Evolutionary conservation across 2,888 invertebrate genomes (phyloP).

Genomic region (Sclerodermus sp.): DNA sequence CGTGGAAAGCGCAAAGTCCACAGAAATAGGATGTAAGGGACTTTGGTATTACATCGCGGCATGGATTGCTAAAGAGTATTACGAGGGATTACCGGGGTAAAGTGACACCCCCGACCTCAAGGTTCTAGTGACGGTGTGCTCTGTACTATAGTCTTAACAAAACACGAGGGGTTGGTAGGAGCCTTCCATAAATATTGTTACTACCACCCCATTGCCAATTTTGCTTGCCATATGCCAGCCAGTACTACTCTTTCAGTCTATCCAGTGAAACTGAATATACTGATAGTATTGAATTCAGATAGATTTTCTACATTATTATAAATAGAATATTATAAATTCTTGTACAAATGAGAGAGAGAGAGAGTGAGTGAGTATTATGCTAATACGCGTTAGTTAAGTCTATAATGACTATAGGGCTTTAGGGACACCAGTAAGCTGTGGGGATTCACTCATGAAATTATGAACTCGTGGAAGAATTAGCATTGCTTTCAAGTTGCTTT

Average conservation of each 20-base stretch:
- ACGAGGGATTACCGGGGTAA: constrained; percentile 51
- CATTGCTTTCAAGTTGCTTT: constrained; percentile 48
- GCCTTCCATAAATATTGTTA: constrained; percentile 57
- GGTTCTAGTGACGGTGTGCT: constrained; percentile 27
- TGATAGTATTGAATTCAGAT: too few species aligned
- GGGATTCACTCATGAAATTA: too few species aligned
- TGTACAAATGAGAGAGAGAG: too few species aligned
- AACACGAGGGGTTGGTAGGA: constrained; percentile 48
- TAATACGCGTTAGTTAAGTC: too few species aligned
- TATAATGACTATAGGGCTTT: too few species aligned
- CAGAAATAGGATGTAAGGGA: constrained; percentile 53
- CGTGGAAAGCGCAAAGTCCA: constrained; percentile 51
- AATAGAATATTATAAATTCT: too few species aligned
- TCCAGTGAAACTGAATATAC: too few species aligned
- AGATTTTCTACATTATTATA: too few species aligned
- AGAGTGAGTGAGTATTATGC: too few species aligned
- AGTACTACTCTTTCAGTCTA: constrained; percentile 47
- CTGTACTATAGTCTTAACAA: constrained; percentile 53
- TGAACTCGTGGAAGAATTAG: constrained; percentile 40
- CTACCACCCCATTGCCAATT: constrained; percentile 53
- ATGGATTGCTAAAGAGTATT: constrained; percentile 51
- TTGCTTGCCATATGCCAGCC: constrained; percentile 52
- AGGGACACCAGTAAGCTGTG: too few species aligned
- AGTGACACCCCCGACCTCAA: constrained; percentile 46
- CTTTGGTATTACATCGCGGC: constrained; percentile 41